phyloP scores from a whole-genome alignment of 2,113 vertebrate genomes.

The Tetrao urogallus region DNA sequence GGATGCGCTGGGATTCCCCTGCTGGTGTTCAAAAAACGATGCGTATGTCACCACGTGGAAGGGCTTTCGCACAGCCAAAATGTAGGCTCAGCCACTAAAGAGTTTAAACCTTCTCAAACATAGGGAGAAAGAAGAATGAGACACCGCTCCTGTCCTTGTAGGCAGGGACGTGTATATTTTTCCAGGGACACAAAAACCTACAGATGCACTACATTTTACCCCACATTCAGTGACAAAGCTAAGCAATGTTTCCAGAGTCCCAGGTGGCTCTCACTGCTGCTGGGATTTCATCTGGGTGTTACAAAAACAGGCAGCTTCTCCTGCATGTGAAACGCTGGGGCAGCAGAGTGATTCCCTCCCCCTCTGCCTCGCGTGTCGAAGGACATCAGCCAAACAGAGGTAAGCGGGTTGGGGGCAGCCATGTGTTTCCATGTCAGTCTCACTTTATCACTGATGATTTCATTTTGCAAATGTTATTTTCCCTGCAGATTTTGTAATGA shows the following conservation, averaged over 20 bases:
- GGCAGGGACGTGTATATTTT: neutral
- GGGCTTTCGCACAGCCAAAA: neutral
- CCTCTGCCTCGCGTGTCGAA: neutral
- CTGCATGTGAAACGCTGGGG: rapidly evolving
- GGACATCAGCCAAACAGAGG: neutral
- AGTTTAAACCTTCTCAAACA: neutral
- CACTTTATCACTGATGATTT: neutral
- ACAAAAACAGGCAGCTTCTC: neutral
- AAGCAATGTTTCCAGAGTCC: neutral
- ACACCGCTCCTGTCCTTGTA: neutral
- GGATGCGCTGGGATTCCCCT: neutral
- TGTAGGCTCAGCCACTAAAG: rapidly evolving
- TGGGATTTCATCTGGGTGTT: neutral
- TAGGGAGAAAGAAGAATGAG: rapidly evolving
- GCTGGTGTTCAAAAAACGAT: neutral
- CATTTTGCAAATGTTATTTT: neutral
- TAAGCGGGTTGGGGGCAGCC: neutral
- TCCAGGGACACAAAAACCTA: no score
- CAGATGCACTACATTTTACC: neutral
- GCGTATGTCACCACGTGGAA: no score
- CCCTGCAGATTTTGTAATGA: neutral
- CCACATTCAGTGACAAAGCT: neutral
- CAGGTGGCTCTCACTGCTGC: neutral
- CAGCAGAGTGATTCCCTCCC: no score
- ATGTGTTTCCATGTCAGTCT: neutral